Evolutionary conservation across 2,888 invertebrate species (phyloP), one percentile per base, ranked within the genome.

Genomic region (Dioctria rufipes): DNA sequence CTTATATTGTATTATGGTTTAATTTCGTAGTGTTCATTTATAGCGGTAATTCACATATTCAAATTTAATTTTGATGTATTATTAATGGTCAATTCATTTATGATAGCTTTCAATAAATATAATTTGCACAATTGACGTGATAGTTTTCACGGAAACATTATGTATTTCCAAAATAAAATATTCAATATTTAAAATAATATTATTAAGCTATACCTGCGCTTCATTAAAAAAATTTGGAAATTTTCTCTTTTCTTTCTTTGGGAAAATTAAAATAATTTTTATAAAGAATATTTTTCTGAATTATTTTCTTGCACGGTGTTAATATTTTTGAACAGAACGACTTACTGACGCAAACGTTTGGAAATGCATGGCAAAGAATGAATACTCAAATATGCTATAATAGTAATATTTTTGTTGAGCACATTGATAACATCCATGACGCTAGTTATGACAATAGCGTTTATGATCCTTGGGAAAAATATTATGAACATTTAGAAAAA

Each of bases 391-490:
- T 58, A 54, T 66, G 66, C 49, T 8, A 69, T 49, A 37, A 66
- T 54, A 54, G 9, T 54, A 54, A 54, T n/a, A 54, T 6, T 39
- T 25, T 25, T 25, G 11, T 37, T 69, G 69, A 51, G 49, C 58
- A 73, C 40, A 9, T 13, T 73, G 13, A 73, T 42, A 9, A 4
- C 54, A 25, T 39, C 11, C 8, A 58, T 9, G 42, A 39, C 37
- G 43, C 13, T 58, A 58, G 42, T 39, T n/a, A 40, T 78, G 42
- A 66, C 37, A 78, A 40, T 65, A 78, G 13, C 13, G 39, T 86
- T 85, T 87, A 86, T 89, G 95, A 95, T 90, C 95, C 95, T 80
- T 95, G 95, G 95, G 92, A 94, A 85, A 90, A 92, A 85, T 94
- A 93, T 87, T 90, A 90, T 87, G 91, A 90, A 84, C 88, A 90